Percentiles rank a stretch among this genome's conserved stretches.
phyloP scores from a whole-genome alignment of 2,888 invertebrate genomes.

The Scaptomyza caliginosa region DNA sequence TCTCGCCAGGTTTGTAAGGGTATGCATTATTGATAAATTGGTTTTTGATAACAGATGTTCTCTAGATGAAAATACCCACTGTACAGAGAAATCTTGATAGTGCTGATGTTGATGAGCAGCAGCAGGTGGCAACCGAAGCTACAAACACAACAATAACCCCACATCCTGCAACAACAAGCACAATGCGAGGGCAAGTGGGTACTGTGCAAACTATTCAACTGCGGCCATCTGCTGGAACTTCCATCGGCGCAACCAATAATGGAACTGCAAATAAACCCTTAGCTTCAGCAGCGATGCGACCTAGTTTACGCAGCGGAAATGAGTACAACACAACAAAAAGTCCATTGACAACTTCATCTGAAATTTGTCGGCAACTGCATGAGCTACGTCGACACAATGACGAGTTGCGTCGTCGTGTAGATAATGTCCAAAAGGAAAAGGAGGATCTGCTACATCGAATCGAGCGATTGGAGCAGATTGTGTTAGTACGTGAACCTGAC shows the following conservation, averaged over 20 bases:
- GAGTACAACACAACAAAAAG: slow-evolving; percentile 44
- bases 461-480: slow-evolving; percentile 79
- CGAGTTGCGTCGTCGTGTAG: slow-evolving; percentile 79
- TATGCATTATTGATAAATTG: neutral
- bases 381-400: slow-evolving; percentile 81
- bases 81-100: slow-evolving; percentile 39
- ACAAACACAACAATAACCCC: slow-evolving; percentile 7
- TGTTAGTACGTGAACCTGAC: slow-evolving; percentile 65
- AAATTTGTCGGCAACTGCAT: slow-evolving; percentile 81
- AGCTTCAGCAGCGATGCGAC: slow-evolving; percentile 24
- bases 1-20: slow-evolving; percentile 66
- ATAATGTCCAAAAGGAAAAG: slow-evolving; percentile 80
- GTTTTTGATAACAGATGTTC: neutral
- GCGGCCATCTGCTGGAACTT: slow-evolving; percentile 39
- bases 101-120: slow-evolving; percentile 39
- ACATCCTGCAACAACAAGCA: slow-evolving; percentile 48
- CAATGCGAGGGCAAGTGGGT: slow-evolving; percentile 72
- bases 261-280: slow-evolving; percentile 48
- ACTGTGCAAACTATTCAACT: slow-evolving; percentile 72
- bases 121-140: slow-evolving; percentile 36
- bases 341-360: slow-evolving; percentile 77
- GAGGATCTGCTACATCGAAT: slow-evolving; percentile 81
- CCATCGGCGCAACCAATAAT: slow-evolving; percentile 40
- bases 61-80: slow-evolving; percentile 58
- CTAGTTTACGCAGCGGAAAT: slow-evolving; percentile 24